A percentile compares a stretch with the other conserved stretches of the same genome.
These are phyloP conservation scores for Stenolophus ochropezus DNA, from an alignment of 2,888 invertebrate species.

Conservation along the genomic window DNA sequence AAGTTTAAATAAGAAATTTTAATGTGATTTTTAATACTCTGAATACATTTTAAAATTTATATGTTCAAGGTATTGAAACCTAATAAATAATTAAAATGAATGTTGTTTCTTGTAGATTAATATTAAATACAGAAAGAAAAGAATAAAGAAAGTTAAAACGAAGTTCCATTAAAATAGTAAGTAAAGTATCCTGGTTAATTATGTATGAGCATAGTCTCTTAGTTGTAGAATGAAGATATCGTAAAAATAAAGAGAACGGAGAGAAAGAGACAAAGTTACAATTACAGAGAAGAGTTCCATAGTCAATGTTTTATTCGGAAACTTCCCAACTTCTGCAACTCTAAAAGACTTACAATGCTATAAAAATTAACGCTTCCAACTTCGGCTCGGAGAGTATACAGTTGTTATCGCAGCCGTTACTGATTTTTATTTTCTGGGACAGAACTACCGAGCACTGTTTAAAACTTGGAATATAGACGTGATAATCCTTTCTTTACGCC, in stretches of 20 bases:
- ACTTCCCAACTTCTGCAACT: conserved; percentile 33
- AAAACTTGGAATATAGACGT: conserved; percentile 23
- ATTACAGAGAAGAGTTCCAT: conserved; percentile 25
- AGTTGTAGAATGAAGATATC: conserved; percentile 24
- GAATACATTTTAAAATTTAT: too few relatives aligned
- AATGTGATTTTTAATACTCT: too few relatives aligned
- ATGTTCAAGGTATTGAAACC: too few relatives aligned
- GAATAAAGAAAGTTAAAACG: neutral
- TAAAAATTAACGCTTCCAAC: conserved; percentile 52
- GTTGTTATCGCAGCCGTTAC: conserved; percentile 35
- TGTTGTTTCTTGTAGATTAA: too few relatives aligned
- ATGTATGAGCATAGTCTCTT: conserved; percentile 4
- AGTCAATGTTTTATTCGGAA: conserved; percentile 48
- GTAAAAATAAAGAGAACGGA: conserved; percentile 41
- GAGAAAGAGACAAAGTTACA: conserved; percentile 40
- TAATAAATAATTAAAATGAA: too few relatives aligned
- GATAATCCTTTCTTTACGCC: conserved; percentile 22
- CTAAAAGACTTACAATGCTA: conserved; percentile 51
- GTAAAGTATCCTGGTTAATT: neutral
- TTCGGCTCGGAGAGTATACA: conserved; percentile 29
- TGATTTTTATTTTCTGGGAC: conserved; percentile 21
- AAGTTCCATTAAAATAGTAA: neutral
- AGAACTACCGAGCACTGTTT: conserved; percentile 5
- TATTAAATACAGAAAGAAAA: neutral
- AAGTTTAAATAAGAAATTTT: too few relatives aligned